Evolutionary conservation across 2,888 invertebrate genomes (phyloP), one percentile per base, ranked within the genome.

Genomic region (Sericinus montela): DNA sequence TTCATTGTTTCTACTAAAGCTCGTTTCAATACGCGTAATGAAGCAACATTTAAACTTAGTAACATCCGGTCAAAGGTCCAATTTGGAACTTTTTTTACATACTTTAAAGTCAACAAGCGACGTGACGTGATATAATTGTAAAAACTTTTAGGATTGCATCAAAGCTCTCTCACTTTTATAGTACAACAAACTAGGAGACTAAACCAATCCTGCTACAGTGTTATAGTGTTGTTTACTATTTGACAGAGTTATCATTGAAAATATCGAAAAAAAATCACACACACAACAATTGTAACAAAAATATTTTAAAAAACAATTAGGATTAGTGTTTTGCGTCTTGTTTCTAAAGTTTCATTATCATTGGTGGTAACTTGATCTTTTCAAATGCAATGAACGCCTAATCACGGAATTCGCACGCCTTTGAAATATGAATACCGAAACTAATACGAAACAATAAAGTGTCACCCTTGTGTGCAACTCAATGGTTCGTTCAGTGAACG

Each of bases 1-100:
- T 72, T 79, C 82, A 82, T 84, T 84, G 84, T 82, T 81, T 79
- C 77, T 67, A 69, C 69, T 69, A 68, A 72, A 70, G 67, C 74
- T 79, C 73, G 77, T 80, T 82, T 77, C 72, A 79, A 79, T 79
- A 75, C 68, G 66, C 68, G 67, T 70, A 70, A 72, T 75, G 74
- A 77, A 75, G 72, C 56, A 59, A 70, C 56, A 56, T 52, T 59
- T 67, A 65, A 68, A 61, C 65, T 60, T 64, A 67, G 48, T 50
- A 54, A 55, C 71, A 73, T 75, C 74, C 76, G 77, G 78, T 72
- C 73, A 78, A 74, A 73, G 69, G 71, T 77, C 71, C 46, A 44
- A 51, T 48, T 55, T 39, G 40, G 34, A 42, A 45, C 32, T 42
- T 46, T 42, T 29, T 23, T 19, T 13, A 14, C 9, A 11, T 14